Percentiles rank a stretch among this genome's conserved stretches.
Evolutionary conservation across 2,888 invertebrate genomes (phyloP).

Genomic region (Zhuqinia jingwanae): DNA sequence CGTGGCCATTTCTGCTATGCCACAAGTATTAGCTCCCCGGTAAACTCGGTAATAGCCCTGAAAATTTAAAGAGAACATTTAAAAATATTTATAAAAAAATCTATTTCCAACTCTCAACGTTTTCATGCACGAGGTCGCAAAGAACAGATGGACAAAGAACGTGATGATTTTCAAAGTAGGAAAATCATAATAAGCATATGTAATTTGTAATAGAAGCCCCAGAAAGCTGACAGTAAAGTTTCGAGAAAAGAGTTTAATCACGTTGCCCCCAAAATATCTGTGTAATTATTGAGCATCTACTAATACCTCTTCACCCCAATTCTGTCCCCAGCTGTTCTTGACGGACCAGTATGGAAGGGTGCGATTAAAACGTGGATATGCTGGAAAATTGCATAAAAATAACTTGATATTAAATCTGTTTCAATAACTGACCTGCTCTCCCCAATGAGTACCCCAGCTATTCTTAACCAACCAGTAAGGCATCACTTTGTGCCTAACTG

Average conservation of each 20-base stretch:
- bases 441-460: conserved; percentile 83
- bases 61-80: no score
- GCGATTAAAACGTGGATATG: conserved; percentile 90
- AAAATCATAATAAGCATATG: background rate
- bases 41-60: conserved; percentile 96
- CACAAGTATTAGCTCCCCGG: conserved; percentile 97
- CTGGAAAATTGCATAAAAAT: conserved; percentile 82
- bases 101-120: no score
- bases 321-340: conserved; percentile 96
- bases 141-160: conserved; percentile 45
- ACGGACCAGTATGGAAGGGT: conserved; percentile 94
- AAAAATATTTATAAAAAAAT: no score
- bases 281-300: no score
- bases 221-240: background rate
- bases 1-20: conserved; percentile 94
- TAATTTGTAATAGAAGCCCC: background rate
- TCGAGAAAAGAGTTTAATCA: background rate
- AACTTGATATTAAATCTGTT: no score
- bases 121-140: no score
- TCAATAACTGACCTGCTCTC: conserved; percentile 81
- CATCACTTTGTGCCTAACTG: conserved; percentile 80
- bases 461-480: conserved; percentile 83
- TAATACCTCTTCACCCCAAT: conserved; percentile 93
- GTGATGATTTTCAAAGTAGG: background rate
- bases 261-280: background rate